phyloP scores from a whole-genome alignment of 2,797 vertebrate species.

The Xiphorhynchus erythropygius region DNA sequence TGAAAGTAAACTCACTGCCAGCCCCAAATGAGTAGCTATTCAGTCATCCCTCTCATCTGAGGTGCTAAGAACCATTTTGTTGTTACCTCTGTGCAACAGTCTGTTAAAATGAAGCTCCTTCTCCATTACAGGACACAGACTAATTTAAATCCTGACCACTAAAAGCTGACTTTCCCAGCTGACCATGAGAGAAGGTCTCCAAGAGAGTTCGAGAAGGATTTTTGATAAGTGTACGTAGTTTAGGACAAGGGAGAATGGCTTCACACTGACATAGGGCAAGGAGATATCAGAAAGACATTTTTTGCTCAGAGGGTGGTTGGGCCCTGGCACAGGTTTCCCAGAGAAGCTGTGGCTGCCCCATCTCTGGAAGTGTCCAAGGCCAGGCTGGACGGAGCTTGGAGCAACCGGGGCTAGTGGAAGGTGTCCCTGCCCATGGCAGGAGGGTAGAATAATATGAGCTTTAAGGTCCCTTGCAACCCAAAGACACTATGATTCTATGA shows the following conservation, averaged over 20 bases:
- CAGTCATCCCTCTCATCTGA: not conserved
- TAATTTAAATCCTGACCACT: not conserved
- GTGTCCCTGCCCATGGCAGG: not conserved
- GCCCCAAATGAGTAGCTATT: accelerated
- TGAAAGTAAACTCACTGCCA: not conserved
- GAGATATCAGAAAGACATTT: not conserved
- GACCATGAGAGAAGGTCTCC: not conserved
- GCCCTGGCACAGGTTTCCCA: accelerated
- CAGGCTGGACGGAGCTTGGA: accelerated
- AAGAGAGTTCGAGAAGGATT: accelerated
- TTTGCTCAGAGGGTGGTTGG: not conserved
- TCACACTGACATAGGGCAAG: not conserved
- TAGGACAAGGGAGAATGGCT: not conserved
- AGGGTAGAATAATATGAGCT: accelerated
- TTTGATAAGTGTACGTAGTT: not conserved
- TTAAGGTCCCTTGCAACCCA: not conserved
- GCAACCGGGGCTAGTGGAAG: accelerated
- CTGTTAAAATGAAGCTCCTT: not conserved
- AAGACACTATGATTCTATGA: not conserved
- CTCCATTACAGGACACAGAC: not conserved
- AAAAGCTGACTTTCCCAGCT: not conserved
- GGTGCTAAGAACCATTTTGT: not conserved
- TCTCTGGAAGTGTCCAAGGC: not conserved
- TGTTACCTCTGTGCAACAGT: not conserved
- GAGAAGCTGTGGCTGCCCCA: not conserved